Evolutionary conservation across 2,113 vertebrate species (phyloP).

Genomic region (Anhinga rufa): DNA sequence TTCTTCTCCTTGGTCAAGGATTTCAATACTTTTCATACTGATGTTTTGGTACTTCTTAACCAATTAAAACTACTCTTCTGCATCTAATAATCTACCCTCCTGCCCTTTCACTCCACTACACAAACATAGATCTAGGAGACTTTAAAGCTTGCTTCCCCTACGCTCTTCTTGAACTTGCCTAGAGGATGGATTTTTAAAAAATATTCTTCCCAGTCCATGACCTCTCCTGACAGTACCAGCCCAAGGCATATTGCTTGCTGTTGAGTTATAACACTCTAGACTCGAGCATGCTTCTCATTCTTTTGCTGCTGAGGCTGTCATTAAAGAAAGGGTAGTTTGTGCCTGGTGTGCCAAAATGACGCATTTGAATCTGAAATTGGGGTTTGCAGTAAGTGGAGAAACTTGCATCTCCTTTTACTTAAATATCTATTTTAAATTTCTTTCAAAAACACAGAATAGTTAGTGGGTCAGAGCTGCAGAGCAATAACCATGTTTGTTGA

Average conservation of each 20-base stretch:
- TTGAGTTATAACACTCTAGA: slow-evolving; percentile 1
- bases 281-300: not conserved
- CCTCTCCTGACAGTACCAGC: slow-evolving; percentile 1
- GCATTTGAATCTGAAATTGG: not conserved
- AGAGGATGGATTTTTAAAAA: not conserved
- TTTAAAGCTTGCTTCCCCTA: not conserved
- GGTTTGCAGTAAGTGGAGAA: not conserved
- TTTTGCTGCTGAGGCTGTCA: slow-evolving; percentile 19
- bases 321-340: not conserved
- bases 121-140: not conserved
- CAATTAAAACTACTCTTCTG: not conserved
- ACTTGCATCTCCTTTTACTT: not conserved
- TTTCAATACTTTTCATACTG: not conserved
- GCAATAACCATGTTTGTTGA: not conserved
- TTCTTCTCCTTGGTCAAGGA: not conserved
- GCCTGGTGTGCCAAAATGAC: not conserved
- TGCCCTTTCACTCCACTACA: not conserved
- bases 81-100: not conserved
- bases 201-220: not conserved
- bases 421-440: not conserved
- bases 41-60: not conserved
- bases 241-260: slow-evolving; percentile 18
- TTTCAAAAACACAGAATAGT: not conserved
- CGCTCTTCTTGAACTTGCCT: not conserved
- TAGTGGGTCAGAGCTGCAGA: not conserved